These are phyloP conservation scores for Liopterus haemorrhoidalis DNA, from an alignment of 2,888 invertebrate species.

Conservation along the genomic window DNA sequence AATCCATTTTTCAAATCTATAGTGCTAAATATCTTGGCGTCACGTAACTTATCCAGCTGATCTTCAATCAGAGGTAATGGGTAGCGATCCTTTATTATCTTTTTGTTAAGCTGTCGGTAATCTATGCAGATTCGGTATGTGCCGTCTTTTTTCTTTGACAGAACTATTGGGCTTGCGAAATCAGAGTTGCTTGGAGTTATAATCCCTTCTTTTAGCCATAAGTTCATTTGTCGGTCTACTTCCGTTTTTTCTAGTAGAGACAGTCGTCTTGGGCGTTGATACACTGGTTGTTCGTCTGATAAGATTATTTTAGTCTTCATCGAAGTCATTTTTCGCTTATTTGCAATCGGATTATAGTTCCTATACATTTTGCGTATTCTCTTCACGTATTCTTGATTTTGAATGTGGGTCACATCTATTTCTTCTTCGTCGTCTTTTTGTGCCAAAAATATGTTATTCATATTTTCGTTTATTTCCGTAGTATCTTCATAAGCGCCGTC, in stretches of 20 bases:
- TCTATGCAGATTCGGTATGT: background rate
- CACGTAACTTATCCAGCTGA: background rate
- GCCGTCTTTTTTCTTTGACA: background rate
- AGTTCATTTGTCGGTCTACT: background rate
- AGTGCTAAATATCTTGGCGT: background rate
- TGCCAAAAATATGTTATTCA: no score
- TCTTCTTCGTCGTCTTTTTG: no score
- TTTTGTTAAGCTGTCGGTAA: slow-evolving; percentile 1
- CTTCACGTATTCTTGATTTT: no score
- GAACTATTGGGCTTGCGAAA: background rate
- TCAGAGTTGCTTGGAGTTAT: background rate
- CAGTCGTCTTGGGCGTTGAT: slow-evolving; percentile 3
- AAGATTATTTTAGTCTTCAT: slow-evolving; percentile 2
- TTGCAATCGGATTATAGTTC: no score
- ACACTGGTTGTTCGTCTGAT: background rate
- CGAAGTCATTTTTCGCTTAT: no score
- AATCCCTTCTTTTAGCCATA: background rate
- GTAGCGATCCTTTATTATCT: background rate
- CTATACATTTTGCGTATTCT: no score
- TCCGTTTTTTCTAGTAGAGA: background rate
- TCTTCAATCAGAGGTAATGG: background rate
- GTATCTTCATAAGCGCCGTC: no score
- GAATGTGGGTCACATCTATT: no score
- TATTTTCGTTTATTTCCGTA: no score
- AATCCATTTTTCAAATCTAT: background rate